Evolutionary conservation across 2,888 invertebrate species (phyloP).

Genomic region (Drosophila siamana): DNA sequence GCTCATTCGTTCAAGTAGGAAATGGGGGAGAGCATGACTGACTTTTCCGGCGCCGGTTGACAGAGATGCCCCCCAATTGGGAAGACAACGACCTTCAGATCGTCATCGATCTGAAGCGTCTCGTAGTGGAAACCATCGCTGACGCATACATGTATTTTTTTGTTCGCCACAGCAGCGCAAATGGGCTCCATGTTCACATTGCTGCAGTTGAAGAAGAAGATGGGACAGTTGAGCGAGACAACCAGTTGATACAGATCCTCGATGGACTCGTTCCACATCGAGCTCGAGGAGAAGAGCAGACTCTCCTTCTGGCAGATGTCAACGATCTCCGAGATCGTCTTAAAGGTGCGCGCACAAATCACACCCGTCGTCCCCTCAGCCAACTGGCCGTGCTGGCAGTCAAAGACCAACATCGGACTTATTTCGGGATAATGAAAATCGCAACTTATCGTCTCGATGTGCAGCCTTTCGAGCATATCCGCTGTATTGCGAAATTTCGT

Average conservation of each 20-base stretch:
- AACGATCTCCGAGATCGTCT: constrained; percentile 21
- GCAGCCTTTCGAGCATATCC: neutral
- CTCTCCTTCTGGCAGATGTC: constrained; percentile 25
- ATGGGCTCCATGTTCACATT: constrained; percentile 50
- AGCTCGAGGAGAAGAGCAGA: constrained; percentile 15
- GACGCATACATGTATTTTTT: constrained; percentile 1
- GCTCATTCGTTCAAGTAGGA: constrained; percentile 45
- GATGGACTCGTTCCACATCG: constrained; percentile 55
- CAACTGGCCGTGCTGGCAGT: constrained; percentile 28
- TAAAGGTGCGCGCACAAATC: constrained; percentile 50
- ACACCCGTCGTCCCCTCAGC: constrained; percentile 39
- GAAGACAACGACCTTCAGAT: constrained; percentile 51
- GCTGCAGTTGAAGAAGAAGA: constrained; percentile 54
- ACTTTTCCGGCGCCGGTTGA: neutral
- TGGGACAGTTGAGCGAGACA: constrained; percentile 20
- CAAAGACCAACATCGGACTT: constrained; percentile 35
- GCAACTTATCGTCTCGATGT: constrained; percentile 3
- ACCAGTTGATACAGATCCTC: constrained; percentile 51
- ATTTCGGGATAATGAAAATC: neutral
- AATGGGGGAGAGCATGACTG: constrained; percentile 24
- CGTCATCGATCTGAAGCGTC: constrained; percentile 26
- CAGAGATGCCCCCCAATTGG: constrained; percentile 33
- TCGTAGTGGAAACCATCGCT: constrained; percentile 55
- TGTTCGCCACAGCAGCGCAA: fast-evolving
- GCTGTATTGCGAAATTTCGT: constrained; percentile 16